Percentiles rank a stretch among this genome's conserved stretches.
Evolutionary conservation across 1,140 invertebrate genomes (phyloP).

Genomic region (Bombus difficillimus): DNA sequence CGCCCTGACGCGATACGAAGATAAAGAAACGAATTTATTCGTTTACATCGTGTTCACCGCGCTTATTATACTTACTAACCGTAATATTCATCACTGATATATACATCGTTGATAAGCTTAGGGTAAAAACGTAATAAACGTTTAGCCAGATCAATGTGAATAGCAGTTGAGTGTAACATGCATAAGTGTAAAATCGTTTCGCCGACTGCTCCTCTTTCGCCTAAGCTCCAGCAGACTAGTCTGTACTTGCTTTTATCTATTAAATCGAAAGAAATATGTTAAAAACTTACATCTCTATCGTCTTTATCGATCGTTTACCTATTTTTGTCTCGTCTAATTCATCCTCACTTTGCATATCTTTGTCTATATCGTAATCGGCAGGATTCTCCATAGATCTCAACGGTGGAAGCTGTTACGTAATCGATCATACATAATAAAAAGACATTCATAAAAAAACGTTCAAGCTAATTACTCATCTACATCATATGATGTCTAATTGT

Average conservation of each 20-base stretch:
- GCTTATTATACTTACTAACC: constrained; percentile 83
- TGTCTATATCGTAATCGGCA: constrained; percentile 91
- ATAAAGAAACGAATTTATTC: neutral
- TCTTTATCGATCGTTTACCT: constrained; percentile 58
- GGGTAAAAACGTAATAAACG: constrained; percentile 95
- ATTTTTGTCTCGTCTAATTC: constrained; percentile 77
- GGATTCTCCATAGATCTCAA: constrained; percentile 91
- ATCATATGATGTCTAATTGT: neutral
- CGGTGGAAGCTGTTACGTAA: constrained; percentile 85
- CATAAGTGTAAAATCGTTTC: constrained; percentile 98
- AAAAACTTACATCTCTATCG: too few species aligned
- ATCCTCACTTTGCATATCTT: constrained; percentile 82
- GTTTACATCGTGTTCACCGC: neutral
- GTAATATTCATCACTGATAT: constrained; percentile 98
- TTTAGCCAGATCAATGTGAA: constrained; percentile 97
- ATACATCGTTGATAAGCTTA: constrained; percentile 97
- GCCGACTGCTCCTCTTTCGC: constrained; percentile 96
- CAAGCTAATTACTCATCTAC: neutral
- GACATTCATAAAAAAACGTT: neutral
- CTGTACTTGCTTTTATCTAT: constrained; percentile 88
- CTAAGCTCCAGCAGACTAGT: constrained; percentile 96
- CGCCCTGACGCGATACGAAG: neutral
- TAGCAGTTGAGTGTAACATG: constrained; percentile 93
- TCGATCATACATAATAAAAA: neutral
- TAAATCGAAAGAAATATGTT: neutral